Percentiles rank a stretch among this genome's conserved stretches.
phyloP scores from a whole-genome alignment of 2,888 invertebrate species.

The Lasioglossum oenotherae region DNA sequence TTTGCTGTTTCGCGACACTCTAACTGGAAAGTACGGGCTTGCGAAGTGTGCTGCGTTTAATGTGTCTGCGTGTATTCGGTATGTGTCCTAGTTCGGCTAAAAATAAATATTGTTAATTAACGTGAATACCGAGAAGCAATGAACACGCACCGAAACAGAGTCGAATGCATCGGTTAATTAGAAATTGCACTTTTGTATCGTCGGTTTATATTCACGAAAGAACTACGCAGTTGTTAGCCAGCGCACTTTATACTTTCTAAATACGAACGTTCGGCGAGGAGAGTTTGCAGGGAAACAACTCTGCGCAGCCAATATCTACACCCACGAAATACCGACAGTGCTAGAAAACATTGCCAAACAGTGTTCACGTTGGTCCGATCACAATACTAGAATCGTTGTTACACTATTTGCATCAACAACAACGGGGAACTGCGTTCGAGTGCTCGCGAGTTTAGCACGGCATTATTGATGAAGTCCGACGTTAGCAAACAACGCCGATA shows the following conservation, averaged over 20 bases:
- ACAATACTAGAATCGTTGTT: slow-evolving; percentile 3
- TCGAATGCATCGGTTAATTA: background rate
- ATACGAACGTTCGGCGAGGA: background rate
- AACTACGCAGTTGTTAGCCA: background rate
- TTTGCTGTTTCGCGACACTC: background rate
- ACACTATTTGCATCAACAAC: slow-evolving; percentile 9
- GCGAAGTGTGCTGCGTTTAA: background rate
- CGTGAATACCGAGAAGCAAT: background rate
- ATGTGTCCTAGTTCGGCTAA: background rate
- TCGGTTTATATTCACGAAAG: background rate
- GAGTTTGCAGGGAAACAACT: background rate
- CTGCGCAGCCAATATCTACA: background rate
- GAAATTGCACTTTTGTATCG: background rate
- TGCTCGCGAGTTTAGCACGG: background rate
- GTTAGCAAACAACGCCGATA: background rate
- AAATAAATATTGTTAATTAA: background rate
- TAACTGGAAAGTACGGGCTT: background rate
- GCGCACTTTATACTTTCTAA: background rate
- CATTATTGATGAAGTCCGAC: background rate
- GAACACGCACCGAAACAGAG: background rate
- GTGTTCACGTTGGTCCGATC: background rate
- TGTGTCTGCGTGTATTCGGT: too few relatives aligned
- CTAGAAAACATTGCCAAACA: slow-evolving; percentile 10
- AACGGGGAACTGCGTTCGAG: background rate
- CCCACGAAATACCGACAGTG: background rate